Base-by-base conservation (phyloP, 2,797 vertebrate species). In the Halcyon chelicuti region DNA sequence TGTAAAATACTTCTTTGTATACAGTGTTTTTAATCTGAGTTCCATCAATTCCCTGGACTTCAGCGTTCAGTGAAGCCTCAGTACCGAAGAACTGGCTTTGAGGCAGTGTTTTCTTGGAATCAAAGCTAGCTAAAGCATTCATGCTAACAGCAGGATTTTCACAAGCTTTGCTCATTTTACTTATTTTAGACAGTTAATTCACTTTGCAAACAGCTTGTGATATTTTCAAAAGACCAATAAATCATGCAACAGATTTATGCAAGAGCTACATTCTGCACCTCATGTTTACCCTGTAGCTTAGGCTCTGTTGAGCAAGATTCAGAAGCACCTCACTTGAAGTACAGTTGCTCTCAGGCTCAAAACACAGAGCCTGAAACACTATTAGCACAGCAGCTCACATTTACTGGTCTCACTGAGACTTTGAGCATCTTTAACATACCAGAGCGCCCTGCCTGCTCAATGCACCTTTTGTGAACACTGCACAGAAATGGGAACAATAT, bases 1-100 rank as follows among this genome's bases (percentile, higher is more conserved):
- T 55, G 46, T 70, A 86, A 95, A 97, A 75, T 65, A 58, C 31
- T 54, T 74, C 76, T 95, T 90, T 93, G 88, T 91, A 49, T 42
- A 61, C 29, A 18, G 8, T 7, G 25, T 14, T 94, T 92, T 88
- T 88, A 65, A 62, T 65, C 80, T 1, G 10, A 88, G 68, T 88
- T 86, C 29, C 52, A 74, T 37, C 79, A 90, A 29, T 31, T 95
- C 73, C 79, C 73, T 84, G 68, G 10, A 91, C 54, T 84, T 88
- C 12, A 31, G 42, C 81, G 21, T 66, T 93, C 68, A 33, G 54
- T 10, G 3, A 84, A 58, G n/a, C 15, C 66, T 80, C 62, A 29
- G 22, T 68, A 86, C 76, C 47, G 49, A 88, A 90, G 58, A 66
- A 70, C 12, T 78, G 29, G 23, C 12, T 93, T 89, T 83, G 58